Conservation (phyloP, 2,113 vertebrate genomes). For the Zapornia atra region DNA sequence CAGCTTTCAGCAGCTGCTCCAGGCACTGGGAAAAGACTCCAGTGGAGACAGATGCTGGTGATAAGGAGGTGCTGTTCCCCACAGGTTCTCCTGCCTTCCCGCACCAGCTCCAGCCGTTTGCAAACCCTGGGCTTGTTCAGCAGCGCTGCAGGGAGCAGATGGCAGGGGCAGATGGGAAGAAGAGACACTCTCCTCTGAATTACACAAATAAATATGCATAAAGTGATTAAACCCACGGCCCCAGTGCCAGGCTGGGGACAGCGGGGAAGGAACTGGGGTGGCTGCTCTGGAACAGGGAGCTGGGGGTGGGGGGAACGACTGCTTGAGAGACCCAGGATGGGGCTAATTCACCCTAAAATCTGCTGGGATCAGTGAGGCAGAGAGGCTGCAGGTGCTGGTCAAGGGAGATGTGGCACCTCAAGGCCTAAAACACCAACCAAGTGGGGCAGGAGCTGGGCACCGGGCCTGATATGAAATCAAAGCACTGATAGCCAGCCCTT, state of each 20-base stretch:
- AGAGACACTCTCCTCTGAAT: constrained; percentile 61
- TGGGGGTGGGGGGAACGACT: fast-evolving
- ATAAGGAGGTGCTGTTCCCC: neutral
- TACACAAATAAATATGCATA: constrained; percentile 68
- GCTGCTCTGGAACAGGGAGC: neutral
- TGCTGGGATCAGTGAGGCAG: fast-evolving
- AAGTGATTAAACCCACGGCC: constrained; percentile 66
- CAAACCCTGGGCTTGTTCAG: neutral
- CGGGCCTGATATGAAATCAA: too few species aligned
- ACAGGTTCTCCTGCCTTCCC: neutral
- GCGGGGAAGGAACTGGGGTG: neutral
- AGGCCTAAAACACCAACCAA: neutral
- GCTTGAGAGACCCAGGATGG: neutral
- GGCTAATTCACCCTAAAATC: neutral
- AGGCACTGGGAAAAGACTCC: neutral
- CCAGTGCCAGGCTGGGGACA: neutral
- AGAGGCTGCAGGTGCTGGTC: fast-evolving
- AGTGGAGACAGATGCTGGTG: fast-evolving
- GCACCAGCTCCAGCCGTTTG: neutral
- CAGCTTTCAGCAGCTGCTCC: fast-evolving
- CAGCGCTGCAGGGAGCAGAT: constrained; percentile 69
- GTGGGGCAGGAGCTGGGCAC: neutral
- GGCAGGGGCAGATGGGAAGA: constrained; percentile 76
- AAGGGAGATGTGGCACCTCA: neutral
- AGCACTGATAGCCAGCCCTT: too few species aligned